Evolutionary conservation across 2,797 vertebrate genomes (phyloP).

Genomic region (Ammospiza maritima): DNA sequence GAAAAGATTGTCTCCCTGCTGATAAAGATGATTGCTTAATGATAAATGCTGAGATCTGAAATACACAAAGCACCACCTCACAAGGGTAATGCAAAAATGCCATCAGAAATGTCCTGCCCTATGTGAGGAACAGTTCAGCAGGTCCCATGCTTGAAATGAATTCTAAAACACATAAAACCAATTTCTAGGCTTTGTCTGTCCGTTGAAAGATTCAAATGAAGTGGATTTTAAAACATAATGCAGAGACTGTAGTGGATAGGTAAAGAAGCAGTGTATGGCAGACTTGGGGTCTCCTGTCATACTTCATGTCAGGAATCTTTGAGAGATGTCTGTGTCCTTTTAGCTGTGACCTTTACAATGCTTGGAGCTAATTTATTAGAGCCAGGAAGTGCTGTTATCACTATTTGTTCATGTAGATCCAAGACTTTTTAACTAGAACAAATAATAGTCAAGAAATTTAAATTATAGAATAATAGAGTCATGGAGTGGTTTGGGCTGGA

Average conservation of each 20-base stretch:
- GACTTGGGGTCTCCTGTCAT: neutral
- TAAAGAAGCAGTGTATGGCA: neutral
- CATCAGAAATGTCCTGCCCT: neutral
- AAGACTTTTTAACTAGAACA: neutral
- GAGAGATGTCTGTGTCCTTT: neutral
- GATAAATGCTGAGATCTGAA: neutral
- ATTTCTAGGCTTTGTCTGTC: neutral
- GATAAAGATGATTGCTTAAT: neutral
- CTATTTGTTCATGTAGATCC: neutral
- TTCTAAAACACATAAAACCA: neutral
- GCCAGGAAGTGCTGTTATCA: neutral
- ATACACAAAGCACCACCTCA: neutral
- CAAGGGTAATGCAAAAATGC: neutral
- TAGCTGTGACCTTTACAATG: neutral
- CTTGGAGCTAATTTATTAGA: neutral
- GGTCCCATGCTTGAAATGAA: too few relatives aligned
- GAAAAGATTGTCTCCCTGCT: neutral
- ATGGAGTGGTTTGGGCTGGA: neutral
- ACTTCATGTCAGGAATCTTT: neutral
- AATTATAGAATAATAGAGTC: neutral
- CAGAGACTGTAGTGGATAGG: neutral
- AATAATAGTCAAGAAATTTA: neutral
- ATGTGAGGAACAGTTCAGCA: neutral
- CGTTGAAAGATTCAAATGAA: neutral
- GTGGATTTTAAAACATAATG: neutral